Conservation (phyloP, 2,113 vertebrate genomes). For the Illadopsis cleaveri region DNA sequence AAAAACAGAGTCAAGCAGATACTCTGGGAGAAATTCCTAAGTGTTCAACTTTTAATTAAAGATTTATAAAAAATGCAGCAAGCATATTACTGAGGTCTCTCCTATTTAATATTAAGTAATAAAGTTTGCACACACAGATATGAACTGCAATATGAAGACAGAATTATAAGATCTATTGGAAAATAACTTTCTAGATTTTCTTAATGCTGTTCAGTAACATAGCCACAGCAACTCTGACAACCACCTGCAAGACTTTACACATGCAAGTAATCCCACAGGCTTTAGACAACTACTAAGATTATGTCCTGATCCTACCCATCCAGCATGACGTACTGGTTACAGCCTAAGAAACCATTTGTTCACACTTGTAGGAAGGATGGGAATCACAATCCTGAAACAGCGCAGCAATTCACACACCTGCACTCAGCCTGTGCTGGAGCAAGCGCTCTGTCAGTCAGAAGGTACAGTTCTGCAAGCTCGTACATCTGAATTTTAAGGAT, state of each 20-base stretch:
- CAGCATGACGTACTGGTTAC: neutral
- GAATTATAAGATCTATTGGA: neutral
- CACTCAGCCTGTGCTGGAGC: neutral
- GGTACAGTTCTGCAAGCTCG: neutral
- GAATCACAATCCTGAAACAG: neutral
- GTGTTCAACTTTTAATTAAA: slow-evolving; percentile 16
- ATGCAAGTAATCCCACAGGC: neutral
- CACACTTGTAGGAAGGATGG: neutral
- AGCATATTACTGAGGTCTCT: neutral
- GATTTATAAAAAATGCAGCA: neutral
- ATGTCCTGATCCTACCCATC: neutral
- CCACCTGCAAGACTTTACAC: neutral
- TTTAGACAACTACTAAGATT: neutral
- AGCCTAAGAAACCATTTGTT: neutral
- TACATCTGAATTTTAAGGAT: neutral
- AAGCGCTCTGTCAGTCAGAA: neutral
- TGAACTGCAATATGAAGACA: neutral
- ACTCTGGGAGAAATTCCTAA: neutral
- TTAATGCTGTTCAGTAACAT: neutral
- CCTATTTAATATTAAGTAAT: neutral
- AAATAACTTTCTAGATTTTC: neutral
- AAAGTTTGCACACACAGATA: neutral
- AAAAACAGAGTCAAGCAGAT: neutral
- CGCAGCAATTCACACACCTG: neutral
- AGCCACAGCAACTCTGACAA: neutral